Conservation (phyloP, 2,888 invertebrate species). For the Eilema depressum region DNA sequence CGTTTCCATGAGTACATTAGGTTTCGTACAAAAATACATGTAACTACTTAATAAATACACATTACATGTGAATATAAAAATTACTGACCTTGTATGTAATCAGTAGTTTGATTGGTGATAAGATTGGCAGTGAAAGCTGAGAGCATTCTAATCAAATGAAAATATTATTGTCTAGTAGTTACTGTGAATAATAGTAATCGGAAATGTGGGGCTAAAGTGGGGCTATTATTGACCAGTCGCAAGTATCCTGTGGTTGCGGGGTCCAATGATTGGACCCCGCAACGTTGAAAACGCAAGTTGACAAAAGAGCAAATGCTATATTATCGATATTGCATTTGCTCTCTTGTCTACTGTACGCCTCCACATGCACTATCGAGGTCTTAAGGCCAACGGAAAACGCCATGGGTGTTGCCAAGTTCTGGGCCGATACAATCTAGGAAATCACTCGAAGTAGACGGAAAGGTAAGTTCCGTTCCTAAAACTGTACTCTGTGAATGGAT, state of each 20-base stretch:
- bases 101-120: conserved; percentile 47
- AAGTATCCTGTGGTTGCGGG: too few relatives aligned
- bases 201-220: neutral
- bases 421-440: too few relatives aligned
- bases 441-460: neutral
- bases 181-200: neutral
- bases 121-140: conserved; percentile 26
- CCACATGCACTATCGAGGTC: too few relatives aligned
- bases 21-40: neutral
- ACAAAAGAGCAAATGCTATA: too few relatives aligned
- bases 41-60: conserved; percentile 15
- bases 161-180: neutral
- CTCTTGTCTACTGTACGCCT: too few relatives aligned
- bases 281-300: too few relatives aligned
- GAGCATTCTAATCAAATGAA: neutral
- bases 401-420: too few relatives aligned
- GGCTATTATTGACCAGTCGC: too few relatives aligned
- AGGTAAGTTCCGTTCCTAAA: neutral
- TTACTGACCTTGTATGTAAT: conserved; percentile 58
- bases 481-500: too few relatives aligned
- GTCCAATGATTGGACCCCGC: too few relatives aligned
- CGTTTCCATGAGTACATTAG: conserved; percentile 5
- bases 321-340: too few relatives aligned
- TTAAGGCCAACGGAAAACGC: too few relatives aligned
- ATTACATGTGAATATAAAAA: conserved; percentile 16